Conservation (phyloP, 2,888 invertebrate species). For the Zaprionus obscuricornis region DNA sequence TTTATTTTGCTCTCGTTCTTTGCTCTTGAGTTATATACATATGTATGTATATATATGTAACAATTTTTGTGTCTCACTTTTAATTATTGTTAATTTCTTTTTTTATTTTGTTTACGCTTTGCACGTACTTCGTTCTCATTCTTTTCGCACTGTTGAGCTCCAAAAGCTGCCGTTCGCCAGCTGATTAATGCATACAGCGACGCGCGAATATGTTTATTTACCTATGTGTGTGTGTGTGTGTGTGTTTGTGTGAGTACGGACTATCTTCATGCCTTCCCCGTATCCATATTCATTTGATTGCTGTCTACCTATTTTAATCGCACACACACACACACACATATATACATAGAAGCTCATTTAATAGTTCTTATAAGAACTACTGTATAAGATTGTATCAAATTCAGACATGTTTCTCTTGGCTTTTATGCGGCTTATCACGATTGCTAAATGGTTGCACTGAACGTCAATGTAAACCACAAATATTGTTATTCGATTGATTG, state of each 20-base stretch:
- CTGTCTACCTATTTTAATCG: slow-evolving; percentile 11
- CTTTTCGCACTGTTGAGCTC: slow-evolving; percentile 12
- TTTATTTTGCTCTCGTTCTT: too few species aligned
- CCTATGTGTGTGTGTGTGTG: not conserved
- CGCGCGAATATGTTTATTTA: not conserved
- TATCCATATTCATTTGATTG: slow-evolving; percentile 11
- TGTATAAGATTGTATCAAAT: slow-evolving; percentile 18
- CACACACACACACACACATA: slow-evolving; percentile 3
- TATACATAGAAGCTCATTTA: not conserved
- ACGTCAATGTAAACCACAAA: slow-evolving; percentile 58
- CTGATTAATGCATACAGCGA: slow-evolving; percentile 37
- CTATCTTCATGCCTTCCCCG: slow-evolving; percentile 25
- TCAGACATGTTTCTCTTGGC: slow-evolving; percentile 19
- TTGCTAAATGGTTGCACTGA: slow-evolving; percentile 27
- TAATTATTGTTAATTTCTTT: slow-evolving; percentile 40
- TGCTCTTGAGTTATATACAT: too few species aligned
- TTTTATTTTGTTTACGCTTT: slow-evolving; percentile 25
- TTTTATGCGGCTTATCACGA: slow-evolving; percentile 55
- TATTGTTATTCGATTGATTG: slow-evolving; percentile 51
- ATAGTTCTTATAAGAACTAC: slow-evolving; percentile 18
- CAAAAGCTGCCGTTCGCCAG: slow-evolving; percentile 35
- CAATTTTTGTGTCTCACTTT: slow-evolving; percentile 25
- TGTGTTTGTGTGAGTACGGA: slow-evolving; percentile 8
- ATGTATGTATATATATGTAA: slow-evolving; percentile 24
- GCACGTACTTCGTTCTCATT: slow-evolving; percentile 31